These are phyloP conservation scores for Motacilla alba DNA, from an alignment of 2,113 vertebrate genomes.

Conservation along the genomic window DNA sequence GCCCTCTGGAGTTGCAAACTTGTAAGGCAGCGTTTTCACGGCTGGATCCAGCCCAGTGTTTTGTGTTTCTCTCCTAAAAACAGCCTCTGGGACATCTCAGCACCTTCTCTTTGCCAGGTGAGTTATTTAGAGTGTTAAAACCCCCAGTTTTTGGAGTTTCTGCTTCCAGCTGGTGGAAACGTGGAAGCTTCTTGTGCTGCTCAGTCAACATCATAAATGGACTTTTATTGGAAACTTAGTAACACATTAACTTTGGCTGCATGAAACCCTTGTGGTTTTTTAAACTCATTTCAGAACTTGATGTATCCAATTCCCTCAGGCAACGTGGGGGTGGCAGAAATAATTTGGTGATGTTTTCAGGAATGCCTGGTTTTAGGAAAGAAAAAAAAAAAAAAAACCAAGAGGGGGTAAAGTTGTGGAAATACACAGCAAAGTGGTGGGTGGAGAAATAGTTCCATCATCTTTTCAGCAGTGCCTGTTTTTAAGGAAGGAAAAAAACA, in stretches of 20 bases:
- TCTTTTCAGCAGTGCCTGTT: neutral
- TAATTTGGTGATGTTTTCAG: neutral
- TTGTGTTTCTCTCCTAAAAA: neutral
- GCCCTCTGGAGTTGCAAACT: slow-evolving; percentile 72
- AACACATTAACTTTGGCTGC: neutral
- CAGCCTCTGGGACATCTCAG: neutral
- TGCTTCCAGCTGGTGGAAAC: neutral
- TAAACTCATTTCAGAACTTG: neutral
- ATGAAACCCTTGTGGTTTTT: neutral
- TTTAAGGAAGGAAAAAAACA: neutral
- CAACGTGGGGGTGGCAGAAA: neutral
- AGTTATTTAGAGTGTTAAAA: neutral
- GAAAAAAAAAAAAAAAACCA: no score
- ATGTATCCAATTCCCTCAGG: neutral
- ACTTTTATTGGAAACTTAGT: neutral
- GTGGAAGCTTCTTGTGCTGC: neutral
- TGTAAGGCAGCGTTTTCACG: neutral
- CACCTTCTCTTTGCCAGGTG: neutral
- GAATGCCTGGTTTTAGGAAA: neutral
- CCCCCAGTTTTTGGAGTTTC: fast-evolving
- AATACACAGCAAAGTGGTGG: neutral
- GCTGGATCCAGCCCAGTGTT: neutral
- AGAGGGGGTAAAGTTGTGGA: neutral
- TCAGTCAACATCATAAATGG: neutral
- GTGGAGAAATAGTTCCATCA: neutral